Conservation (phyloP, 2,113 vertebrate genomes). For the Dendrocopos noguchii region DNA sequence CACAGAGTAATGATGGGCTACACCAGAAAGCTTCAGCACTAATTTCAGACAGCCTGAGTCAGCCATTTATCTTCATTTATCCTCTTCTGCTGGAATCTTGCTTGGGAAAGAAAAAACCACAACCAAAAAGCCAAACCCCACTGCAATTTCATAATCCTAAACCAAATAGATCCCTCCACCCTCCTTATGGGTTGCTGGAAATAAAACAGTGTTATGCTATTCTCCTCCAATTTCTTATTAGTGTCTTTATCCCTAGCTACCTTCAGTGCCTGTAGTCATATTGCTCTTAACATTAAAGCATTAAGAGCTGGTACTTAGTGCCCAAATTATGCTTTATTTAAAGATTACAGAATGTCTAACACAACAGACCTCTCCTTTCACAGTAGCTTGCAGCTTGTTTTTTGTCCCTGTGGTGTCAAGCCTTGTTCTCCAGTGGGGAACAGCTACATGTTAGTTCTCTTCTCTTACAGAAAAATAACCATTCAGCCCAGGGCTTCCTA, state of each 20-base stretch:
- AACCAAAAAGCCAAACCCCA: neutral
- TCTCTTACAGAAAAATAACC: neutral
- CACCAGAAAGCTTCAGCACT: slow-evolving; percentile 4
- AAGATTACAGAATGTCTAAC: neutral
- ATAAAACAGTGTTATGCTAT: neutral
- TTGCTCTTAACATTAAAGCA: neutral
- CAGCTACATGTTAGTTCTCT: neutral
- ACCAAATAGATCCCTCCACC: neutral
- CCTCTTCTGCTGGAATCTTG: slow-evolving; percentile 12
- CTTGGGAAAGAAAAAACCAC: neutral
- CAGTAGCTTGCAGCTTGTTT: neutral
- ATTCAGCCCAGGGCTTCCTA: neutral
- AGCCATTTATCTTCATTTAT: slow-evolving; percentile 60
- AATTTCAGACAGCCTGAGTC: slow-evolving; percentile 53
- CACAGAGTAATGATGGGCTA: neutral
- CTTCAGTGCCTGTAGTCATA: neutral
- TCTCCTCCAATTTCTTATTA: slow-evolving; percentile 5
- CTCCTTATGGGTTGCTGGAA: neutral
- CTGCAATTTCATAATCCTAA: slow-evolving; percentile 18
- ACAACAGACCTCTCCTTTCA: neutral
- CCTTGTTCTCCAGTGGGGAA: neutral
- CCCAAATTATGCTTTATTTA: neutral
- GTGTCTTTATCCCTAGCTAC: neutral
- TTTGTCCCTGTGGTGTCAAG: neutral
- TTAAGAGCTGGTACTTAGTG: neutral